phyloP scores from a whole-genome alignment of 2,888 invertebrate species.

The Diplazon laetatorius region DNA sequence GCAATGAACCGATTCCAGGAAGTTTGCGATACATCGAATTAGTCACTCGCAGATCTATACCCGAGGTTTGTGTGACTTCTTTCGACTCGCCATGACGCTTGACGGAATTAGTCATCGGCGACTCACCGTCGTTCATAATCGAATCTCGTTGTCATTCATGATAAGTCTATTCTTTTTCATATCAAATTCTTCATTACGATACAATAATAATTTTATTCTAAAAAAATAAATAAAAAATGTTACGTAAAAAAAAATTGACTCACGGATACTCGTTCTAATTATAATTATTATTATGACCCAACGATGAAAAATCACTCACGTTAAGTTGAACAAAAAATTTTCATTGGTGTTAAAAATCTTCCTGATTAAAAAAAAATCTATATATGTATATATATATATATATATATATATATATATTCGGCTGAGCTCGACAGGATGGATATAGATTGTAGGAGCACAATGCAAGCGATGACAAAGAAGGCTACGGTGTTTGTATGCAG shows the following conservation, averaged over 20 bases:
- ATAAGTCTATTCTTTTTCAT: slow-evolving; percentile 6
- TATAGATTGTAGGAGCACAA: slow-evolving; percentile 5
- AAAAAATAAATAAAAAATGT: too few species aligned
- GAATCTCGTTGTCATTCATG: background rate
- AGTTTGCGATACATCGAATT: slow-evolving; percentile 47
- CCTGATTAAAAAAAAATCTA: background rate
- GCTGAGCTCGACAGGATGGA: slow-evolving; percentile 18
- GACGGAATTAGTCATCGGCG: slow-evolving; percentile 44
- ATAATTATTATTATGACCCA: background rate
- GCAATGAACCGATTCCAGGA: slow-evolving; percentile 37
- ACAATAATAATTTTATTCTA: background rate
- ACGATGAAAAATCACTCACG: background rate
- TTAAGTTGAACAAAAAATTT: background rate
- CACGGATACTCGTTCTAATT: background rate
- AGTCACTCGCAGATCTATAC: slow-evolving; percentile 51
- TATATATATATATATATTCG: slow-evolving; percentile 14
- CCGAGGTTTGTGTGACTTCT: background rate
- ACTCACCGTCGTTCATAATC: slow-evolving; percentile 21
- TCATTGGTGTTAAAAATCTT: slow-evolving; percentile 18
- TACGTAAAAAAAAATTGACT: too few species aligned
- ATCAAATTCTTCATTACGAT: slow-evolving; percentile 29
- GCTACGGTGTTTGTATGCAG: slow-evolving; percentile 10
- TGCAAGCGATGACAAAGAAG: slow-evolving; percentile 30
- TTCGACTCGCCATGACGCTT: slow-evolving; percentile 27
- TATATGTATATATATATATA: too few species aligned